Base-by-base conservation (phyloP, 2,113 vertebrate genomes). In the Ovis canadensis region DNA sequence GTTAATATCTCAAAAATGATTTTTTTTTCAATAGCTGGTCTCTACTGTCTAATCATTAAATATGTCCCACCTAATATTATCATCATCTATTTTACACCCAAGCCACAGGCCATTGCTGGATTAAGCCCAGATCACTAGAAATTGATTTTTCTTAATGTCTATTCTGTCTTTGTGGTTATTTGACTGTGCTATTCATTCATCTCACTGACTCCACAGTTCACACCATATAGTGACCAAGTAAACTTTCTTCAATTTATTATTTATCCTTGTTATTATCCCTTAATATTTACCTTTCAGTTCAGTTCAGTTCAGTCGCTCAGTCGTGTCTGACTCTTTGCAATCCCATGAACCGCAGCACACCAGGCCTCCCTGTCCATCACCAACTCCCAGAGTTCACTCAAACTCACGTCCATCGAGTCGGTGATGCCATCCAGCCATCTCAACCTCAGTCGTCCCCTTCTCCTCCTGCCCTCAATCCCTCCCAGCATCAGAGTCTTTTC, bases 321-420 rank as follows among this genome's bases (percentile, higher is more conserved):
- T 64, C 1, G 0, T 4, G 60, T 64, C 62, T 0, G 1, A 64
- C 3, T 64, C 62, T 64, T 33, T n/a, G 31, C 62, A 0, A n/a
- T 0, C 62, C 62, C 31, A n/a, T 64, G 31, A 64, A 17, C 2
- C 0, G 0, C 62, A n/a, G 31, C 31, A 64, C 0, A 0, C 62
- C 62, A 64, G 62, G 31, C 62, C 31, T 64, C 31, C 62, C 62
- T n/a, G 31, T 64, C 15, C 62, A 64, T 64, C 62, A 64, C 15
- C 31, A 33, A 33, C 62, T 33, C 15, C 31, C 1, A 0, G 62
- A 33, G 62, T 64, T 33, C 15, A 64, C 62, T 64, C 62, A 64
- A 1, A 64, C 15, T 64, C 60, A 64, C 1, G 14, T 33, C 31
- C 31, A 64, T 8, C 0, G 7, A 64, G 62, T 33, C 3, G 0